Percentiles rank a stretch among this genome's conserved stretches.
Evolutionary conservation across 1,140 invertebrate species (phyloP).

Genomic region (Scylla paramamosain): DNA sequence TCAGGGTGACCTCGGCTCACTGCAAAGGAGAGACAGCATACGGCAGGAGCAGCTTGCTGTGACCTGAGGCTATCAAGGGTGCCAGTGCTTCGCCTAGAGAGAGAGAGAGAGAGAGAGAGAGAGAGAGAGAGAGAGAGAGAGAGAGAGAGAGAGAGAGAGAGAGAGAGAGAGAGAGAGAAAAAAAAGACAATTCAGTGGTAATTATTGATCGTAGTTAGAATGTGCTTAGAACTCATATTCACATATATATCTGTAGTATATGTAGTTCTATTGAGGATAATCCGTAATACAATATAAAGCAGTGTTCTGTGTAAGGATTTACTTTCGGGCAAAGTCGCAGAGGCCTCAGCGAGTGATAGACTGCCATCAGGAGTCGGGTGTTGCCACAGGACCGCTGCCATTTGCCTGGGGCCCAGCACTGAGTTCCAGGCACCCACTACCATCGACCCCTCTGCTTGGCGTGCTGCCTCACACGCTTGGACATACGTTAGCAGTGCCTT

Average conservation of each 20-base stretch:
- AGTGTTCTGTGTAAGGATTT: no score
- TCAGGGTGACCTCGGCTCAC: neutral
- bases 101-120: neutral
- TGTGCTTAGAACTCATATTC: no score
- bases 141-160: neutral
- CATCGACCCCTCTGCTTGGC: neutral
- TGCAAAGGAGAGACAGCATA: conserved; percentile 41
- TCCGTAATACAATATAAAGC: no score
- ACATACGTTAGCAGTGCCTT: conserved; percentile 24
- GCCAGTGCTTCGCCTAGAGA: conserved; percentile 25
- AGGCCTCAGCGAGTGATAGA: neutral
- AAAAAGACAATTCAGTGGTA: no score
- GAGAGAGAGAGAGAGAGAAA: neutral
- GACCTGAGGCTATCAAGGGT: neutral
- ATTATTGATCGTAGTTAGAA: no score
- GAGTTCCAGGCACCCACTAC: conserved; percentile 47
- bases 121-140: neutral
- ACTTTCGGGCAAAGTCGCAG: neutral
- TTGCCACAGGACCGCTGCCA: conserved; percentile 55
- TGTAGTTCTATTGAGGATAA: neutral
- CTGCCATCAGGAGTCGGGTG: conserved; percentile 27
- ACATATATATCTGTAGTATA: neutral
- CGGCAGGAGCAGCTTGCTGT: conserved; percentile 44
- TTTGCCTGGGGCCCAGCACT: neutral
- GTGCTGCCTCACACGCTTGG: conserved; percentile 18